Evolutionary conservation across 35 echinoderm and acorn worm species (phyloP).

Genomic region (Strongylocentrotus purpuratus): DNA sequence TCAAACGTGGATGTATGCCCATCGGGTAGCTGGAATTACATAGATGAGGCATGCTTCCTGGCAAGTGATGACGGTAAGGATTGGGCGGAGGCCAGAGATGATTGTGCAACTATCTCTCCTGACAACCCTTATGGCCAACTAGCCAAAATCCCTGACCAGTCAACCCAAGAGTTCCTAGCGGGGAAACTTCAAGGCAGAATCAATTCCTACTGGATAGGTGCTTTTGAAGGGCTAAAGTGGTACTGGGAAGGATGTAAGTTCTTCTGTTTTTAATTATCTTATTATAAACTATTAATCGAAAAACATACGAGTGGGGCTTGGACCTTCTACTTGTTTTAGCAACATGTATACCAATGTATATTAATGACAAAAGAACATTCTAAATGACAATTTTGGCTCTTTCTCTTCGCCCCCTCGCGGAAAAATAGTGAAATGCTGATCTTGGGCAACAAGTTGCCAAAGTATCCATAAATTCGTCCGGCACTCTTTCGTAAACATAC

Average conservation of each 20-base stretch:
- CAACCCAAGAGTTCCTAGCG: not conserved
- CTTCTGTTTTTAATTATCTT: no score
- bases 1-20: not conserved
- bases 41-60: not conserved
- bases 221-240: not conserved
- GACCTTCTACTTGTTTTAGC: no score
- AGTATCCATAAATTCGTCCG: no score
- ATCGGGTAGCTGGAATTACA: not conserved
- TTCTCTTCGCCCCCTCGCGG: no score
- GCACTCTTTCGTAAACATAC: no score
- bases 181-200: not conserved
- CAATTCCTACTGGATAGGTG: conserved; percentile 11
- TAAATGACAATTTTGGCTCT: no score
- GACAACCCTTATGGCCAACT: not conserved
- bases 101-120: not conserved
- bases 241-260: conserved; percentile 14
- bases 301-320: no score
- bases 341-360: no score
- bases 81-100: not conserved
- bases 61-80: not conserved
- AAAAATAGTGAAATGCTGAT: no score
- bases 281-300: no score
- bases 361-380: no score
- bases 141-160: not conserved
- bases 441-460: no score